Evolutionary conservation across 1,140 invertebrate species (phyloP).

Genomic region (Mycetomoellerius zeteki): DNA sequence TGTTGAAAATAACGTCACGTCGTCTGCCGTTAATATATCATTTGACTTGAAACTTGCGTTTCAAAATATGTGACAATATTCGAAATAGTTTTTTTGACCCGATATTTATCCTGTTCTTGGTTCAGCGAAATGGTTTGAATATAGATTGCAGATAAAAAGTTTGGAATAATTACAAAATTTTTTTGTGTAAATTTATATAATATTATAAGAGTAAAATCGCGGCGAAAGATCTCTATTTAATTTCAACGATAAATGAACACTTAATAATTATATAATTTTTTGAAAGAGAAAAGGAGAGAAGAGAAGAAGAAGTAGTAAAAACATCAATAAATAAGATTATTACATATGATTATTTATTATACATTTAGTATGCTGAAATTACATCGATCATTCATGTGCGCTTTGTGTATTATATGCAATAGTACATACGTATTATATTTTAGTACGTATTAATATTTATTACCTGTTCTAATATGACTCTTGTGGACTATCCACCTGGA

Average conservation of each 20-base stretch:
- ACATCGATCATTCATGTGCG: slow-evolving; percentile 14
- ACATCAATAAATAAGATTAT: background rate
- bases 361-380: slow-evolving; percentile 27
- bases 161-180: background rate
- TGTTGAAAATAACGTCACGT: slow-evolving; percentile 26
- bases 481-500: slow-evolving; percentile 46
- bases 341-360: slow-evolving; percentile 47
- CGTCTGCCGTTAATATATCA: slow-evolving; percentile 5
- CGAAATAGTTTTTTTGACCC: background rate
- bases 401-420: slow-evolving; percentile 19
- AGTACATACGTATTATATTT: slow-evolving; percentile 26
- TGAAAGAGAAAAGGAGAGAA: too few relatives aligned
- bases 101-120: background rate
- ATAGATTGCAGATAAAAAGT: background rate
- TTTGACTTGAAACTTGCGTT: background rate
- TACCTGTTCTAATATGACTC: slow-evolving; percentile 54
- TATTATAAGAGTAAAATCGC: background rate
- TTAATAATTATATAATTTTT: slow-evolving; percentile 18
- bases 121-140: background rate
- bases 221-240: background rate
- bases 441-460: slow-evolving; percentile 11
- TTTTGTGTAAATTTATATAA: background rate
- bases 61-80: background rate
- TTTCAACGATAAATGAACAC: background rate
- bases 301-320: background rate